Evolutionary conservation across 1,140 invertebrate species (phyloP), one percentile per base, ranked within the genome.

Genomic region (Eriocheir sinensis): DNA sequence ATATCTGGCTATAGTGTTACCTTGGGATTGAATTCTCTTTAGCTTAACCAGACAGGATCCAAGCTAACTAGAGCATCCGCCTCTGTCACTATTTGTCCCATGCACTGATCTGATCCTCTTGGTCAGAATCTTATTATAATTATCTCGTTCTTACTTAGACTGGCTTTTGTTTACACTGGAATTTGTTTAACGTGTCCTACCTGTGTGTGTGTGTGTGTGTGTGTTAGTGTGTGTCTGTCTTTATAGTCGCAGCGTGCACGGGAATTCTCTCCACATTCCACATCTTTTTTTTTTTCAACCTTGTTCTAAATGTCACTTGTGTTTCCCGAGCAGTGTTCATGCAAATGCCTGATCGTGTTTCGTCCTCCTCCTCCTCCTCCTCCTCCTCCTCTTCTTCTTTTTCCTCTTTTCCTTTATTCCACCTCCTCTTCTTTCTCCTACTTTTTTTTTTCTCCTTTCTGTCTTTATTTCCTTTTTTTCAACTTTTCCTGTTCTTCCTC

Each of bases 211-310:
- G 60, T 72, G 60, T 72, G 60, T 72, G 60, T 72, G 60, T 72
- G 60, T 72, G 60, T 72, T 21, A n/a, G 60, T 72, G 60, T 72
- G 60, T 72, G 60, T 72, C 21, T 72, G 53, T 72, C 21, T 72
- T 72, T 72, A n/a, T 72, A 72, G 27, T n/a, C 60, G n/a, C 27
- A n/a, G 60, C 60, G n/a, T n/a, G 60, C 17, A 72, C 60, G n/a
- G 60, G 60, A 72, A 72, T 72, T 72, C 60, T 72, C n/a, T n/a
- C n/a, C n/a, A n/a, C 60, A n/a, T 72, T 72, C 60, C 60, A 21
- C 60, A 4, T 72, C n/a, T 72, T 72, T 48, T 48, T 72, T 72
- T 72, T n/a, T n/a, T 72, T n/a, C 27, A n/a, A n/a, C n/a, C n/a
- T n/a, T 12, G 17, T 72, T 72, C 60, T 72, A 27, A n/a, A n/a